Conservation (phyloP, 2,113 vertebrate species). For the Oenanthe melanoleuca region DNA sequence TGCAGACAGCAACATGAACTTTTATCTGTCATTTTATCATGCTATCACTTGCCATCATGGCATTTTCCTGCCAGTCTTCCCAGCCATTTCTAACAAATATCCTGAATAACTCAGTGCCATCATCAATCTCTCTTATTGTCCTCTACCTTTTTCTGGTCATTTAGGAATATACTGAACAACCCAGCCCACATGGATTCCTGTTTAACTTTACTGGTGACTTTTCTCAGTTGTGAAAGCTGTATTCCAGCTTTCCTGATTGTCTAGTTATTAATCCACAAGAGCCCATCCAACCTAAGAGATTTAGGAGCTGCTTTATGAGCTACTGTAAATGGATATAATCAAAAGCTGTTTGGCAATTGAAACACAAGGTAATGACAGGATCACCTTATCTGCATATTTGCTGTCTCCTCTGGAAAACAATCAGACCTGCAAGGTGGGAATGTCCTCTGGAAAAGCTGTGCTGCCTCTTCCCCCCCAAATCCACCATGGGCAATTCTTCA, state of each 20-base stretch:
- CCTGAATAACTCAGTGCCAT: background rate
- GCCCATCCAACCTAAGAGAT: background rate
- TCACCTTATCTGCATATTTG: background rate
- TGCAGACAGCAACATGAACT: background rate
- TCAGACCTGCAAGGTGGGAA: background rate
- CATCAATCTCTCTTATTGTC: background rate
- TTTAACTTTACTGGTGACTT: background rate
- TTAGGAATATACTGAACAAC: background rate
- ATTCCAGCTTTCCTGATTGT: background rate
- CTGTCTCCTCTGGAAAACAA: background rate
- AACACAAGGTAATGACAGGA: background rate
- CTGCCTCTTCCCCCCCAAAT: background rate
- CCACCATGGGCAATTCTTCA: accelerated
- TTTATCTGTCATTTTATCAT: background rate
- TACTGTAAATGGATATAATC: background rate
- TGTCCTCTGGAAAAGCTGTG: background rate
- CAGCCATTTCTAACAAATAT: background rate
- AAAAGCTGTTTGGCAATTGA: background rate
- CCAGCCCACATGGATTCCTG: background rate
- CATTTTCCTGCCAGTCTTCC: background rate
- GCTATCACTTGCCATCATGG: background rate
- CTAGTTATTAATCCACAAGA: background rate
- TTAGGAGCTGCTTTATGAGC: background rate
- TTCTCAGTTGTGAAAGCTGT: background rate
- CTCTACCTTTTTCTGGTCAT: background rate